Conservation (phyloP, 2,797 vertebrate genomes). For the Serranus cabrilla region DNA sequence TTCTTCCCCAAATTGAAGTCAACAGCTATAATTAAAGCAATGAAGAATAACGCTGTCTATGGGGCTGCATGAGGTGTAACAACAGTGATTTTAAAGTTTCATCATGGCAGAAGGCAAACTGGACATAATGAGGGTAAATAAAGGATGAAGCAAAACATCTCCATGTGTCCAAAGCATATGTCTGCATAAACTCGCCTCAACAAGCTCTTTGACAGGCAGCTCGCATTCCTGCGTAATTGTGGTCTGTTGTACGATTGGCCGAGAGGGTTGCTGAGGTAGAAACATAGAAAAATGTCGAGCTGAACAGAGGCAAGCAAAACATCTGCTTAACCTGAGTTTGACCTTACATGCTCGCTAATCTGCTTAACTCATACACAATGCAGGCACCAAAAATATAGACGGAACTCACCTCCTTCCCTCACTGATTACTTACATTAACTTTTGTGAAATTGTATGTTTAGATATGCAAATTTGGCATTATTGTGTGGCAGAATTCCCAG, state of each 20-base stretch:
- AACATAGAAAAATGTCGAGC: slow-evolving; percentile 14
- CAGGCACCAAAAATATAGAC: too few relatives aligned
- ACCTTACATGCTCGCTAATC: slow-evolving; percentile 33
- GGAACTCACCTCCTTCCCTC: too few relatives aligned
- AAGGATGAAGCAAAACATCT: slow-evolving; percentile 56
- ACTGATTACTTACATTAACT: too few relatives aligned
- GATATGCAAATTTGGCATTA: too few relatives aligned
- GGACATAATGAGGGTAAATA: slow-evolving; percentile 57
- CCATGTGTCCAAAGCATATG: slow-evolving; percentile 57
- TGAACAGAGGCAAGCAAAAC: slow-evolving; percentile 9
- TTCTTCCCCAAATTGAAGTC: neutral
- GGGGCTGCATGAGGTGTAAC: neutral
- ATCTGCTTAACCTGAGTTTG: slow-evolving; percentile 37
- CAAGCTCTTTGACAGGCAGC: slow-evolving; percentile 27
- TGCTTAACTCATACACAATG: neutral
- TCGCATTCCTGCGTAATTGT: slow-evolving; percentile 46
- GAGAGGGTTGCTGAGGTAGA: slow-evolving; percentile 18
- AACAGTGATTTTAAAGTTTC: slow-evolving; percentile 27
- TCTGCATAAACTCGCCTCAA: slow-evolving; percentile 28
- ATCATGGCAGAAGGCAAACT: slow-evolving; percentile 38
- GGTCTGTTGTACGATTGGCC: slow-evolving; percentile 17
- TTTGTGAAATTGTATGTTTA: too few relatives aligned
- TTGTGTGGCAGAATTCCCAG: too few relatives aligned
- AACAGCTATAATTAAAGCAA: neutral
- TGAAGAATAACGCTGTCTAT: neutral